Percentiles rank a stretch among this genome's conserved stretches.
Evolutionary conservation across 2,797 vertebrate species (phyloP).

Genomic region (Pantherophis vulpinus): DNA sequence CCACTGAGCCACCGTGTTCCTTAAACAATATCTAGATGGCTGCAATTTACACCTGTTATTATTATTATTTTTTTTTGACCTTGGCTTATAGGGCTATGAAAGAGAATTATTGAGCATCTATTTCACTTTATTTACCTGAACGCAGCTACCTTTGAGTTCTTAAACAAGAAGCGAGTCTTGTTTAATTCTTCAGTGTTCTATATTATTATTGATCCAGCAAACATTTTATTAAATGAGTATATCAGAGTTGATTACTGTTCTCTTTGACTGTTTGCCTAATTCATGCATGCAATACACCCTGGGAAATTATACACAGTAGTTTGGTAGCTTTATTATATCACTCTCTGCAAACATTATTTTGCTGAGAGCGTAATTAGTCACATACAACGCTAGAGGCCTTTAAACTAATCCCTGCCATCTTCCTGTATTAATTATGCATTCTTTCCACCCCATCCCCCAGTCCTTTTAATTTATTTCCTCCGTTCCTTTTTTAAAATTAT

Average conservation of each 20-base stretch:
- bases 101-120: background rate
- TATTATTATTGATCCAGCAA: slow-evolving; percentile 53
- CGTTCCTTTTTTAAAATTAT: background rate
- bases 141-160: background rate
- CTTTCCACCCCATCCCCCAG: background rate
- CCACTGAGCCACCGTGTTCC: too few species aligned
- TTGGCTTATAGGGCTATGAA: background rate
- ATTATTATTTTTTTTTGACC: background rate
- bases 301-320: slow-evolving; percentile 52
- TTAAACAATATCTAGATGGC: background rate
- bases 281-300: slow-evolving; percentile 40
- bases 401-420: slow-evolving; percentile 21
- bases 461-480: background rate
- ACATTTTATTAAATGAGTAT: slow-evolving; percentile 65
- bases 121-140: background rate
- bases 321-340: slow-evolving; percentile 60
- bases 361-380: slow-evolving; percentile 53
- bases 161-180: background rate
- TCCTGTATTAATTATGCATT: slow-evolving; percentile 11
- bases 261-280: slow-evolving; percentile 56
- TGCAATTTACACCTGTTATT: background rate
- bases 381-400: slow-evolving; percentile 33
- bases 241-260: slow-evolving; percentile 64
- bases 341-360: slow-evolving; percentile 59
- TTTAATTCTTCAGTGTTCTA: slow-evolving; percentile 46